Conservation (phyloP, 2,113 vertebrate species). For the Pomatorhinus ruficollis region DNA sequence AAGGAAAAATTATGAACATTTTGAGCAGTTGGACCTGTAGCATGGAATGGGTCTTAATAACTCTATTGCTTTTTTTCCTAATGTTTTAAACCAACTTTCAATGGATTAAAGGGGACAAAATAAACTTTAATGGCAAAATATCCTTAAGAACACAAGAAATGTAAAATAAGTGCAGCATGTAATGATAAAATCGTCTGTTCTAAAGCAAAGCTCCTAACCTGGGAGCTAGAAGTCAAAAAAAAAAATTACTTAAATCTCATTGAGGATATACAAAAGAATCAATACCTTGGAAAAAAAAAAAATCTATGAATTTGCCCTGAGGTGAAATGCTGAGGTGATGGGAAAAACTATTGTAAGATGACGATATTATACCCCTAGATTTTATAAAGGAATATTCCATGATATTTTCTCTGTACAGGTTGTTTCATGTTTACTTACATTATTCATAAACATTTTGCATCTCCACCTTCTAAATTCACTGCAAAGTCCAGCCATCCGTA, state of each 20-base stretch:
- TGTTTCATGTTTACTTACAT: background rate
- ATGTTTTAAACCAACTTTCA: constrained; percentile 7
- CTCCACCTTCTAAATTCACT: background rate
- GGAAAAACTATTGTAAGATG: constrained; percentile 17
- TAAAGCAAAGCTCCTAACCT: background rate
- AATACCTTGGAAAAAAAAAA: background rate
- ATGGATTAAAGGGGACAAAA: background rate
- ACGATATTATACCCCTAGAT: background rate
- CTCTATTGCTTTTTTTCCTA: background rate
- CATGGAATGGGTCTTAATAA: background rate
- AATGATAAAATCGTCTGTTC: background rate
- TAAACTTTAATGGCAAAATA: background rate
- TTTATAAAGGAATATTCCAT: background rate
- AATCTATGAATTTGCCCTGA: constrained; percentile 33
- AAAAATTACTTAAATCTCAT: constrained; percentile 22
- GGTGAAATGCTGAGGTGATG: constrained; percentile 39
- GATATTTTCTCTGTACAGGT: background rate
- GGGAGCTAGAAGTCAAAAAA: background rate
- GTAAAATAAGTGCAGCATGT: background rate
- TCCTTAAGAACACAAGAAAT: background rate
- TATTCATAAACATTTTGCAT: background rate
- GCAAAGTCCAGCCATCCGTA: background rate
- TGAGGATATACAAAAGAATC: constrained; percentile 35
- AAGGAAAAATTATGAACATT: background rate
- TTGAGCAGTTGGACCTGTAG: background rate